Evolutionary conservation across 2,797 vertebrate species (phyloP).

Genomic region (Podarcis lilfordi): DNA sequence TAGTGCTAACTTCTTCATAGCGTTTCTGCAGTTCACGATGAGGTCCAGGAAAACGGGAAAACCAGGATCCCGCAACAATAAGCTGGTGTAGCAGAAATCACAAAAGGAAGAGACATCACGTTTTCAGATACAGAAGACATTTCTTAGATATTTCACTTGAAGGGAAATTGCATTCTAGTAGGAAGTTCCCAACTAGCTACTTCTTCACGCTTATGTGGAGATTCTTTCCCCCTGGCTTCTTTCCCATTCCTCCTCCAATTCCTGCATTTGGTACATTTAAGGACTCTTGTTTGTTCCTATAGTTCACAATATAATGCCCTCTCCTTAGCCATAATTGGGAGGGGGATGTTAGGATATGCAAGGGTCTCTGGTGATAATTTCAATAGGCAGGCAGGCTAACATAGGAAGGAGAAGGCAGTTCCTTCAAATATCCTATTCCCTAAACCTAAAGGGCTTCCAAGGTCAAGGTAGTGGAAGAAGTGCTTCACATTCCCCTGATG

Average conservation of each 20-base stretch:
- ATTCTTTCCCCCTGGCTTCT: background rate
- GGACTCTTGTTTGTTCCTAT: too few relatives aligned
- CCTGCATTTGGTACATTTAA: background rate
- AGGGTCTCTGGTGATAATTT: too few relatives aligned
- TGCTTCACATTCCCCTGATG: too few relatives aligned
- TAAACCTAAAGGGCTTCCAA: too few relatives aligned
- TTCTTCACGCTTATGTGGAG: background rate
- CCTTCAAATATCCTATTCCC: too few relatives aligned
- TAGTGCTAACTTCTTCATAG: slow-evolving; percentile 33
- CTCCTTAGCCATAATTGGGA: too few relatives aligned
- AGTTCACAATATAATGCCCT: too few relatives aligned
- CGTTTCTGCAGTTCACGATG: slow-evolving; percentile 64
- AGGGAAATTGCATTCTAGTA: background rate
- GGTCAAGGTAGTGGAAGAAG: too few relatives aligned
- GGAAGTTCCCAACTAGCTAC: background rate
- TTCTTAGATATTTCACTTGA: background rate
- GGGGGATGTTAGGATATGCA: too few relatives aligned
- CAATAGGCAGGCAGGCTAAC: too few relatives aligned
- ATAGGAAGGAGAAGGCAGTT: too few relatives aligned
- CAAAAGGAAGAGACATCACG: background rate
- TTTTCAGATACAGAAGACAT: too few relatives aligned
- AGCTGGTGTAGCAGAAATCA: background rate
- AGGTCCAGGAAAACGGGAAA: slow-evolving; percentile 71
- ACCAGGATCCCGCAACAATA: slow-evolving; percentile 19
- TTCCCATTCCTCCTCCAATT: background rate